These are phyloP conservation scores for Vollenhovia emeryi DNA, from an alignment of 1,140 invertebrate genomes.

Conservation along the genomic window DNA sequence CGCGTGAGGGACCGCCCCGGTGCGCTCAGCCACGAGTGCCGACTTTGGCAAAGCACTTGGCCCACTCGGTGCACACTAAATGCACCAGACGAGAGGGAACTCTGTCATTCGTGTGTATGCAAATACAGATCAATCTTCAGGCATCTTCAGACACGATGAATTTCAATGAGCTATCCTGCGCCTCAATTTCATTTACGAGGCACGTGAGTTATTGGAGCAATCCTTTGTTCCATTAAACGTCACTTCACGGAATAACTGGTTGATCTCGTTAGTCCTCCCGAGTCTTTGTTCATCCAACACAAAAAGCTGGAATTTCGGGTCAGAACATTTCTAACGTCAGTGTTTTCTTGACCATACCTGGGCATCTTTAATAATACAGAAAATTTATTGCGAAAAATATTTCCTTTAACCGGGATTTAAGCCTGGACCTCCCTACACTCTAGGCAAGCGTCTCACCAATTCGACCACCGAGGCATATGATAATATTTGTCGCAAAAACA, in stretches of 20 bases:
- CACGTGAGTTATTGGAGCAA: neutral
- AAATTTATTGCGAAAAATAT: too few species aligned
- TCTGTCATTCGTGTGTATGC: neutral
- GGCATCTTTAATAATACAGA: too few species aligned
- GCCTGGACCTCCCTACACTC: too few species aligned
- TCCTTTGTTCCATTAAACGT: neutral
- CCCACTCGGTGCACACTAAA: neutral
- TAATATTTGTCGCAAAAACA: too few species aligned
- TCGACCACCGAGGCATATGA: too few species aligned
- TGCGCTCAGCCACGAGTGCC: neutral
- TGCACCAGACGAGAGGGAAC: neutral
- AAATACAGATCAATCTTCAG: slow-evolving; percentile 4
- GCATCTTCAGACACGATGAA: neutral
- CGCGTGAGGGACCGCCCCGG: neutral
- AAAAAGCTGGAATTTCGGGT: neutral
- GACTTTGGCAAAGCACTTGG: neutral
- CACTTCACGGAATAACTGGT: neutral
- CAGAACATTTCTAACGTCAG: neutral
- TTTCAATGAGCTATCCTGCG: neutral
- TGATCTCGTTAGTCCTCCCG: neutral
- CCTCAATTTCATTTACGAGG: neutral
- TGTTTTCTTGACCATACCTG: too few species aligned
- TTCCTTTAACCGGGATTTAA: too few species aligned
- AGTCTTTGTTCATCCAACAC: neutral
- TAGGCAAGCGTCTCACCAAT: too few species aligned